Base-by-base conservation (phyloP, 2,797 vertebrate genomes). In the Apogon talboti region DNA sequence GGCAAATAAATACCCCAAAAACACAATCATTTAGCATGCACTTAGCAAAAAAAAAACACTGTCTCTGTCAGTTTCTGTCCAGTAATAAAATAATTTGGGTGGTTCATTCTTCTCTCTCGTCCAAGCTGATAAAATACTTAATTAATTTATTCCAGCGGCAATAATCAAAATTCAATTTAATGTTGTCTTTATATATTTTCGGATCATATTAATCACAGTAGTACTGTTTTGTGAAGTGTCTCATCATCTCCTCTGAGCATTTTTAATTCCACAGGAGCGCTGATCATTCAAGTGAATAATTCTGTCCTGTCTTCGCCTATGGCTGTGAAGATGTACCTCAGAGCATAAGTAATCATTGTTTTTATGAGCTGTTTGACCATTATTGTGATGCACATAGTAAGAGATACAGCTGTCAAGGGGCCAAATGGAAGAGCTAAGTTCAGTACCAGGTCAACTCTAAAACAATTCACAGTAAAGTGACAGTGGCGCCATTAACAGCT, bases 381-480 rank as follows among this genome's bases (percentile, higher is more conserved):
- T 82, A 86, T 61, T 46, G 14, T 63, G 74, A 72, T 72, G 55
- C 65, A 41, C 76, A 44, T 9, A 33, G 56, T 19, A 59, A 69
- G 68, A 78, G 79, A 75, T 75, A 18, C 82, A 77, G 74, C 84
- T 84, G 81, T 78, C 79, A 74, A 70, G 61, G 72, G 80, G 85
- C 82, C 78, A 74, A 84, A 79, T 74, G 78, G 79, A 79, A 56
- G 67, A 15, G 55, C 68, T 45, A 66, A 81, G 89, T 90, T 90
- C 88, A 86, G 43, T 11, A 30, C 56, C 2, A 56, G 88, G 88
- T 89, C 87, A 86, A 52, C 64, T 71, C 75, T 54, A 72, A 87
- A 82, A 89, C 84, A 90, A 87, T 71, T 89, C 84, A 87, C 28
- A 28, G 21, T 45, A 56, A 88, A 71, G 66, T 86, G 87, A 82